Evolutionary conservation across 2,113 vertebrate genomes (phyloP).

Genomic region (Ageneiosus marmoratus): DNA sequence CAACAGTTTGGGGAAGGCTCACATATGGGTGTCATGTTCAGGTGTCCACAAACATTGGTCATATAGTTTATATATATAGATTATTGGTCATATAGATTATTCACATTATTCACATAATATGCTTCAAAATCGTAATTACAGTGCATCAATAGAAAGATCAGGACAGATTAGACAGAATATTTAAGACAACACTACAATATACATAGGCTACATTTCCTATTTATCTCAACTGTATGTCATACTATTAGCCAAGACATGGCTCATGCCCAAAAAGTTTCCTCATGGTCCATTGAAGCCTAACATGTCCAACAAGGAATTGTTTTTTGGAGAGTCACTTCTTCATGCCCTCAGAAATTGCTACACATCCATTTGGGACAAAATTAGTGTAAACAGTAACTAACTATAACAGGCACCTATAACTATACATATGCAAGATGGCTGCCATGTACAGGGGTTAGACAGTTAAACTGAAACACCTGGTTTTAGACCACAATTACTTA

Average conservation of each 20-base stretch:
- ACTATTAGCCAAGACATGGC: background rate
- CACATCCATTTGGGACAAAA: background rate
- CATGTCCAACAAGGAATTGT: background rate
- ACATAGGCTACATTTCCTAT: background rate
- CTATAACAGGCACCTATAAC: background rate
- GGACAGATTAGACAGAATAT: background rate
- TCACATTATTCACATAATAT: background rate
- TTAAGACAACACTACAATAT: background rate
- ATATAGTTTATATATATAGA: no score
- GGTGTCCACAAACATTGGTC: no score
- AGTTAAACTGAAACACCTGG: no score
- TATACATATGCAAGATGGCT: background rate
- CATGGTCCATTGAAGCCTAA: background rate
- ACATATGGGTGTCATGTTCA: no score
- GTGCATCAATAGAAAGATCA: background rate
- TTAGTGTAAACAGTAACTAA: background rate
- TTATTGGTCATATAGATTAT: background rate
- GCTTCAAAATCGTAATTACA: background rate
- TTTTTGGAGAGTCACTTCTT: background rate
- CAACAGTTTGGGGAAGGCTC: no score
- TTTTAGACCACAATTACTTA: no score
- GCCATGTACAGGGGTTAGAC: no score
- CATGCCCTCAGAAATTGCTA: background rate
- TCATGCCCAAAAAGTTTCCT: background rate
- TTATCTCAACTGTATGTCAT: background rate